phyloP scores from a whole-genome alignment of 2,797 vertebrate genomes.

The Nothura maculosa region DNA sequence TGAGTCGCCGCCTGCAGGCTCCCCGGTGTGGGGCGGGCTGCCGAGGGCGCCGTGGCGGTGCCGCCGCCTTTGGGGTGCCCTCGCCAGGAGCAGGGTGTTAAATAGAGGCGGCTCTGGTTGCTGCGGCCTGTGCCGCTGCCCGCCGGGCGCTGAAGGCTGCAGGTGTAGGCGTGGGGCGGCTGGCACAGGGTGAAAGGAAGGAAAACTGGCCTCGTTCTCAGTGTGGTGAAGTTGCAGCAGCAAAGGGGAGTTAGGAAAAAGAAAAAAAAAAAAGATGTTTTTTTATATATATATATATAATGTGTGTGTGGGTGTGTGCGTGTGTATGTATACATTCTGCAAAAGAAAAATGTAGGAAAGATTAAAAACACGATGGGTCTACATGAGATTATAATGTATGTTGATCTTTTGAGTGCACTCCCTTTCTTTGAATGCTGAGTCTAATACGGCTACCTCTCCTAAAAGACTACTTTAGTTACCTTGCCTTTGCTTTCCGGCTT shows the following conservation, averaged over 20 bases:
- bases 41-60: too few species aligned
- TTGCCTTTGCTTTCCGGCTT: conserved; percentile 71
- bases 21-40: background rate
- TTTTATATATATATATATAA: background rate
- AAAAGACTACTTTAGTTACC: conserved; percentile 75
- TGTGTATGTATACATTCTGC: conserved; percentile 9
- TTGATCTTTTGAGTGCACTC: conserved; percentile 70
- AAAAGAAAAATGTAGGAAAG: conserved; percentile 16
- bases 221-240: background rate
- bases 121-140: conserved; percentile 66
- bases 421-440: conserved; percentile 74
- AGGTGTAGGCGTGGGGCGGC: conserved; percentile 4
- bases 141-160: conserved; percentile 18
- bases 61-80: background rate
- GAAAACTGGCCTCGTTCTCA: conserved; percentile 19
- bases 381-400: conserved; percentile 39
- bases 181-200: conserved; percentile 7
- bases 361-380: conserved; percentile 43
- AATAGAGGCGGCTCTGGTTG: conserved; percentile 61
- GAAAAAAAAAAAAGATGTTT: background rate
- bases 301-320: background rate
- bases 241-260: background rate
- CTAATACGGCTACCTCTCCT: conserved; percentile 83
- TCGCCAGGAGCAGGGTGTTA: conserved; percentile 61
- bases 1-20: conserved; percentile 62